These are phyloP conservation scores for Scaptomyza cyrtandrae DNA, from an alignment of 2,888 invertebrate genomes.

Conservation along the genomic window DNA sequence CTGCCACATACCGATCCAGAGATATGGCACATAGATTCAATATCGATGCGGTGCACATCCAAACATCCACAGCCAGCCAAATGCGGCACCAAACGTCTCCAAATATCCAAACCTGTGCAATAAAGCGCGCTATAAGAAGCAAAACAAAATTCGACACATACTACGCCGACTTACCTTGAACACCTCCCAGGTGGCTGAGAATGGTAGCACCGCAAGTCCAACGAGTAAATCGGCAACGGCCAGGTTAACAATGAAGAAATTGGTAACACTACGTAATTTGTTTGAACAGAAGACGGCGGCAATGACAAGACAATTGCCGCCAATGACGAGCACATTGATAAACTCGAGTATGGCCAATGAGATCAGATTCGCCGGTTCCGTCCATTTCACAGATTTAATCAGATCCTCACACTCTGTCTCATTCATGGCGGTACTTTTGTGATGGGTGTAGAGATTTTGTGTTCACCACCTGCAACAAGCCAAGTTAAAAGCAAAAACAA, in stretches of 20 bases:
- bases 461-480: constrained; percentile 82
- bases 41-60: constrained; percentile 99
- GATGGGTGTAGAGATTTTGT: constrained; percentile 77
- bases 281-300: constrained; percentile 95
- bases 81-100: constrained; percentile 98
- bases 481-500: constrained; percentile 23
- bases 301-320: constrained; percentile 96
- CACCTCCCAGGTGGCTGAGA: constrained; percentile 97
- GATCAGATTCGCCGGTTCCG: constrained; percentile 90
- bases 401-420: constrained; percentile 92
- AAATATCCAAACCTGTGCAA: constrained; percentile 94
- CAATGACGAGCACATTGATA: constrained; percentile 94
- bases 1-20: constrained; percentile 97
- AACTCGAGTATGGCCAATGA: constrained; percentile 91
- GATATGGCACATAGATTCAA: constrained; percentile 98
- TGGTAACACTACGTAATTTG: constrained; percentile 97
- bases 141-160: no score
- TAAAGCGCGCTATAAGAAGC: no score
- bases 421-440: constrained; percentile 88
- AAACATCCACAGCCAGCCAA: constrained; percentile 98
- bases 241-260: constrained; percentile 97
- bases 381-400: constrained; percentile 92
- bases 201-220: constrained; percentile 97
- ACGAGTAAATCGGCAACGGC: constrained; percentile 98
- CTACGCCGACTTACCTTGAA: constrained; percentile 87